Base-by-base conservation (phyloP, 1,140 invertebrate species). In the Drosophila sechellia region DNA sequence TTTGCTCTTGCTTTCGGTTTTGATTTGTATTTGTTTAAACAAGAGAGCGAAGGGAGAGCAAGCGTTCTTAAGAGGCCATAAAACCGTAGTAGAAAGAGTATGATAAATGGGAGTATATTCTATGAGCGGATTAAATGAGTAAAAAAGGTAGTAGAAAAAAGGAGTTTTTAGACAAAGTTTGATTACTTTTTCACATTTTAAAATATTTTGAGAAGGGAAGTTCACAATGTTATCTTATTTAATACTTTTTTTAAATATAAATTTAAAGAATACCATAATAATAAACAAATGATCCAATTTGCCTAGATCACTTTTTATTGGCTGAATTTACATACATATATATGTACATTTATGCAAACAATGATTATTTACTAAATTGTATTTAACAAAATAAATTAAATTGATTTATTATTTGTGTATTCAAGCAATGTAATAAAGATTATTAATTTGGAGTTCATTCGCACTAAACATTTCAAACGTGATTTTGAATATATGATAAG, bases 21-120 rank as follows among this genome's bases (percentile, higher is more conserved):
- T 55, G 15, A 50, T 60, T 69, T 68, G 56, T 48, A 40, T 64
- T 40, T 66, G 13, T 15, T 46, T 4, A 34, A 61, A 35, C 60
- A 50, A 61, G 48, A 60, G 68, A 63, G 37, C 27, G 22, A 5
- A 15, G 6, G 17, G 34, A 40, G 37, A 31, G 5, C 52, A 39
- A 40, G 31, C 15, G 17, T 37, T 48, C 46, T 34, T 37, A 57
- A 57, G 61, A 68, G 60, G 54, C 25, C 17, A 35, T 17, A 57
- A 64, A 53, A 77, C 12, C 10, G 64, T 27, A 77, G 73, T 50
- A 77, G 48, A 55, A 37, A 40, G 42, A 42, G 48, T 31, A n/a
- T 11, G 5, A 17, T 27, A 4, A 56, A 46, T 40, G 45, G 72
- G 53, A 75, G 72, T 58, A 74, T 69, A 58, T 48, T 10, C 12